Evolutionary conservation across 2,888 invertebrate species (phyloP).

Genomic region (Aphrophora alni): DNA sequence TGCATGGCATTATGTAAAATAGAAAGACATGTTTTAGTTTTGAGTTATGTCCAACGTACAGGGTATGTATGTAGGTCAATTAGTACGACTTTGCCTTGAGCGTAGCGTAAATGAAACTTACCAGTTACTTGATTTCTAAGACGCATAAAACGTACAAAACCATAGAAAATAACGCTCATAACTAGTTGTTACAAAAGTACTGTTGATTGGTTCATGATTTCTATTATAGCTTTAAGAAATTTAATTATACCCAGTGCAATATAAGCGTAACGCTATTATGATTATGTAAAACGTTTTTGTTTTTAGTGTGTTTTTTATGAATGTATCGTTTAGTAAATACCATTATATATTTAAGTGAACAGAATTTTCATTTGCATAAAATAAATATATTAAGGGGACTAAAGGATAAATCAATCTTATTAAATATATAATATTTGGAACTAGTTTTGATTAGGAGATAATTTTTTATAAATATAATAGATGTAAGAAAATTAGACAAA

Average conservation of each 20-base stretch:
- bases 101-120: not conserved
- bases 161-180: not conserved
- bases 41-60: not conserved
- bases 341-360: no score
- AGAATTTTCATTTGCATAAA: no score
- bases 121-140: not conserved
- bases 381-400: no score
- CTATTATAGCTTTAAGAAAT: not conserved
- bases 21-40: not conserved
- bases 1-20: not conserved
- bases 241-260: not conserved
- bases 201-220: not conserved
- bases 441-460: no score
- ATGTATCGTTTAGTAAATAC: no score
- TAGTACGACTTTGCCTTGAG: not conserved
- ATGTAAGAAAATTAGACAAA: no score
- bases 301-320: no score
- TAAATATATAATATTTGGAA: no score
- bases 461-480: no score
- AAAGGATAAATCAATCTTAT: no score
- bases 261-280: no score
- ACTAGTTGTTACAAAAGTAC: not conserved
- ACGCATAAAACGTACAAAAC: not conserved
- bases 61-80: not conserved
- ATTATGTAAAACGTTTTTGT: no score